These are phyloP conservation scores for Aphaenogaster ashmeadi DNA, from an alignment of 1,140 invertebrate species.

Conservation along the genomic window DNA sequence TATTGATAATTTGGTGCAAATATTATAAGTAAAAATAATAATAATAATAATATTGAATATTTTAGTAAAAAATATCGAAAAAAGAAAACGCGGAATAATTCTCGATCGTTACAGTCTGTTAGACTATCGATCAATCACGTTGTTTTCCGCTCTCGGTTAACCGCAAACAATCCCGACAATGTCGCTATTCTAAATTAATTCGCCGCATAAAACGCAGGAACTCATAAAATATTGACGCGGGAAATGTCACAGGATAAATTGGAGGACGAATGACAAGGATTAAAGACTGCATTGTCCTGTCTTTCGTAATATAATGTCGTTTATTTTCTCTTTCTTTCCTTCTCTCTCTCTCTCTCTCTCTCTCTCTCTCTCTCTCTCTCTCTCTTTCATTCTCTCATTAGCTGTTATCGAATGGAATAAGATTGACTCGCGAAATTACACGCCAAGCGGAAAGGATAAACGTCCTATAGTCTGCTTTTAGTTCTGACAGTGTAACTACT, in stretches of 20 bases:
- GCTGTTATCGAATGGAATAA: background rate
- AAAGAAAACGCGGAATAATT: background rate
- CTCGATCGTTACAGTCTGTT: conserved; percentile 15
- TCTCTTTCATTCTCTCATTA: background rate
- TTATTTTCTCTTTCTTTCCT: background rate
- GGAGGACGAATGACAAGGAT: background rate
- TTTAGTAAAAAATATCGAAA: background rate
- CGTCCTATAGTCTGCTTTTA: background rate
- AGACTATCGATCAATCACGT: conserved; percentile 59
- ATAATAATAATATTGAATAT: background rate
- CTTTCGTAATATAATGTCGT: conserved; percentile 46
- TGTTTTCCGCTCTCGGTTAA: conserved; percentile 34
- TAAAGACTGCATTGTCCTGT: conserved; percentile 20
- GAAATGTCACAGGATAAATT: background rate
- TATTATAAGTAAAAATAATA: background rate
- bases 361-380: background rate
- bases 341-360: background rate
- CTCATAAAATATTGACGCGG: conserved; percentile 49
- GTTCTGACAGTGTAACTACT: background rate
- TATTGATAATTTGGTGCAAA: background rate
- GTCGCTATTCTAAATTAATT: conserved; percentile 55
- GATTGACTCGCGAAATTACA: background rate
- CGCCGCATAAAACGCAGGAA: conserved; percentile 19
- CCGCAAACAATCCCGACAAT: conserved; percentile 36
- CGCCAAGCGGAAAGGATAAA: background rate